phyloP scores from a whole-genome alignment of 2,113 vertebrate genomes.

The Plectropomus leopardus region DNA sequence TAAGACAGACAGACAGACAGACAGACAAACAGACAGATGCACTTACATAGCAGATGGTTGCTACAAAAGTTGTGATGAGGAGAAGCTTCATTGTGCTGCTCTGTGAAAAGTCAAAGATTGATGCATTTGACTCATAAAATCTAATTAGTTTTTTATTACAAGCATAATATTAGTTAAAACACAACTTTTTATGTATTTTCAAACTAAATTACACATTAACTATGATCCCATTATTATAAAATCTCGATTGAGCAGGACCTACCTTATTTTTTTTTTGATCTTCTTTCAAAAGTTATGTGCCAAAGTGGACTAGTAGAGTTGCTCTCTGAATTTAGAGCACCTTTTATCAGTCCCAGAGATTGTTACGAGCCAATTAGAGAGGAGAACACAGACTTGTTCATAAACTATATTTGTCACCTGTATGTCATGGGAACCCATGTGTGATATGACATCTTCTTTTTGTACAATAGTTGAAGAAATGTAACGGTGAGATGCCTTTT shows the following conservation, averaged over 20 bases:
- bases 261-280: slow-evolving; percentile 22
- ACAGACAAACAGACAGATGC: slow-evolving; percentile 28
- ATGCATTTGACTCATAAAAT: background rate
- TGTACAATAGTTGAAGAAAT: slow-evolving; percentile 37
- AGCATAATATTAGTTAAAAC: background rate
- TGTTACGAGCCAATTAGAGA: slow-evolving; percentile 74
- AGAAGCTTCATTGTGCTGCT: slow-evolving; percentile 71
- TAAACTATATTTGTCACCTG: slow-evolving; percentile 62
- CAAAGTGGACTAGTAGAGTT: slow-evolving; percentile 29
- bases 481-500: slow-evolving; percentile 2
- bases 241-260: background rate
- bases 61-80: slow-evolving; percentile 54
- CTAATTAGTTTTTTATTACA: background rate
- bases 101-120: background rate
- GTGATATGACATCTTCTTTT: slow-evolving; percentile 51
- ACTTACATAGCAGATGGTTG: slow-evolving; percentile 68
- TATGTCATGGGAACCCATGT: slow-evolving; percentile 51
- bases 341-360: slow-evolving; percentile 72
- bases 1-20: slow-evolving; percentile 18
- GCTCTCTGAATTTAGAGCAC: slow-evolving; percentile 33
- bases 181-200: background rate
- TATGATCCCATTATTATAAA: background rate
- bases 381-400: slow-evolving; percentile 44
- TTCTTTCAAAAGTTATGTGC: slow-evolving; percentile 32
- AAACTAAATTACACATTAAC: background rate